phyloP scores from a whole-genome alignment of 2,888 invertebrate genomes.

The Zygogramma bicolorata region DNA sequence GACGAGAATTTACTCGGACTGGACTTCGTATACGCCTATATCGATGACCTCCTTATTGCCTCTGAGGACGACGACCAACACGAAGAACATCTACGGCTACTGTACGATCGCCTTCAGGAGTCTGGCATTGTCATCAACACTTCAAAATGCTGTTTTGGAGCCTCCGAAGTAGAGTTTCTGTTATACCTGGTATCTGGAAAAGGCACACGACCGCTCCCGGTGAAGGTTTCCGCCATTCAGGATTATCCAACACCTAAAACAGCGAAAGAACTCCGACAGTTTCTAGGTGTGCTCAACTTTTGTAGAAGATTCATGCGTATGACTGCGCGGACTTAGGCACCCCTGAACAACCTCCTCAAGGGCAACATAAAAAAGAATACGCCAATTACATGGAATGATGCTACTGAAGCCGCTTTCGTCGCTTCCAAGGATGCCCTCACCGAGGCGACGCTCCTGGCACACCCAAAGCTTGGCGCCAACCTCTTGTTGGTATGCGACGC shows the following conservation, averaged over 20 bases:
- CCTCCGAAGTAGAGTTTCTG: too few species aligned
- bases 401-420: too few species aligned
- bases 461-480: neutral
- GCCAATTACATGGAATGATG: too few species aligned
- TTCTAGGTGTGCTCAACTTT: constrained; percentile 34
- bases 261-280: constrained; percentile 14
- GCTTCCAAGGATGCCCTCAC: constrained; percentile 19
- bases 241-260: constrained; percentile 40
- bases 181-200: too few species aligned
- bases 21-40: constrained; percentile 56
- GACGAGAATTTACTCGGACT: constrained; percentile 53
- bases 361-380: too few species aligned
- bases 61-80: constrained; percentile 46
- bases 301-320: constrained; percentile 18
- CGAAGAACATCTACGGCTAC: constrained; percentile 46
- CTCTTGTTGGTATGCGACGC: too few species aligned
- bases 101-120: constrained; percentile 49
- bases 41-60: constrained; percentile 61
- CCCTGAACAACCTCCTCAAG: too few species aligned
- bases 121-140: too few species aligned
- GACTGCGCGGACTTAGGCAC: too few species aligned
- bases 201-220: constrained; percentile 54
- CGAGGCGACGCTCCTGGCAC: too few species aligned
- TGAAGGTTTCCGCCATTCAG: constrained; percentile 55
- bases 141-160: too few species aligned